Evolutionary conservation across 2,113 vertebrate species (phyloP), one percentile per base, ranked within the genome.

Genomic region (Gobiocypris rarus): DNA sequence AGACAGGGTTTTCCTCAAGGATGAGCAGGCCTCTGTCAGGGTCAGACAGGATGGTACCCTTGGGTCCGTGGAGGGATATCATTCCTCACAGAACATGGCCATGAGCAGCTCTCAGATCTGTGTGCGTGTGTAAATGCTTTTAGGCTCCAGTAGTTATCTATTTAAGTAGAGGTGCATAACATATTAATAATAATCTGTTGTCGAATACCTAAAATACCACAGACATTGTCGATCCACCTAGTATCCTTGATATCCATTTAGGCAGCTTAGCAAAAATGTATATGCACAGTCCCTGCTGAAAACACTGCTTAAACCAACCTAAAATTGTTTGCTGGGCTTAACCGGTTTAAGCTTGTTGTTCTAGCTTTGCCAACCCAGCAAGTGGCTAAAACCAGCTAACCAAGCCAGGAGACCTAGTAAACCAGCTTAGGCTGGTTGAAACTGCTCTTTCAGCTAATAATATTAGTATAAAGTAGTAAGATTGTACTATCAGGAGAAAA

Each of bases 31-130:
- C 75, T 71, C 38, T 80, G 17, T 84, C 75, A 77, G 83, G 74
- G 75, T 84, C 83, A 84, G 75, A 75, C 75, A 41, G 24, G 63
- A 77, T 84, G 45, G 48, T 76, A 84, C 75, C 83, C 83, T 84
- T 84, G 83, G 83, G 83, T 48, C 34, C 2, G n/a, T 75, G 28
- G 28, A 65, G 70, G 43, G 48, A 75, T 83, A 83, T 54, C 74
- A 75, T 67, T 77, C 50, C 52, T 48, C 80, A 82, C 34, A 70
- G 63, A 83, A 82, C 50, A 45, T n/a, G 41, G 45, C 52, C 19
- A 58, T 84, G 73, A 75, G 74, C 48, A 50, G 65, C 45, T 59
- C 41, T 70, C 77, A 79, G 48, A 34, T 63, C 65, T 75, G 58
- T 76, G 59, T 28, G 19, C 9, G 22, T 86, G 77, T 77, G 67